These are phyloP conservation scores for Meles meles DNA, from an alignment of 2,113 vertebrate species.

Conservation along the genomic window DNA sequence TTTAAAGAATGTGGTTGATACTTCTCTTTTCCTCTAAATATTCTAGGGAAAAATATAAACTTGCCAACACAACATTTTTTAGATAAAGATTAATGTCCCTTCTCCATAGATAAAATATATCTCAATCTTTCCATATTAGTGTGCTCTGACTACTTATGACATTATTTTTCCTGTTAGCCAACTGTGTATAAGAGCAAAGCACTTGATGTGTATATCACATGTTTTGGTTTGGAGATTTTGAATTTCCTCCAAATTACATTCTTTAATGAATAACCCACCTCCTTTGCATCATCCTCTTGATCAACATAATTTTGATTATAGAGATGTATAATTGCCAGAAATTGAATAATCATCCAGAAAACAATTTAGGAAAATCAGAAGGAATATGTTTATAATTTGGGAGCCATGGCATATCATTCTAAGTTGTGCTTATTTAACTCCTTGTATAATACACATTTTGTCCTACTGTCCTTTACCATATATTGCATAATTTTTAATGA, in stretches of 20 bases:
- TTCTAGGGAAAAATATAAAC: conserved; percentile 58
- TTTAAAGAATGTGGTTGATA: conserved; percentile 78
- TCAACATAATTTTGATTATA: conserved; percentile 25
- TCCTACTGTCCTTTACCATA: neutral
- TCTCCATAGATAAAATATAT: neutral
- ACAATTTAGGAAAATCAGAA: neutral
- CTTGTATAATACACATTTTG: neutral
- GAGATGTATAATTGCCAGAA: neutral
- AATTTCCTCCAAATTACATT: neutral
- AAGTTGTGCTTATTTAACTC: neutral
- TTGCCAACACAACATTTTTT: conserved; percentile 74
- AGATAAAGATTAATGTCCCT: conserved; percentile 70
- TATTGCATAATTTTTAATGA: neutral
- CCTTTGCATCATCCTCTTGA: neutral
- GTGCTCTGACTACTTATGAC: conserved; percentile 35
- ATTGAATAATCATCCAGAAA: conserved; percentile 1
- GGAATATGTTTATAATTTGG: neutral
- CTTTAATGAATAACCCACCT: neutral
- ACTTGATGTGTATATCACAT: neutral
- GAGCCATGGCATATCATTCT: neutral
- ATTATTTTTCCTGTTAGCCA: neutral
- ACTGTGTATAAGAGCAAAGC: neutral
- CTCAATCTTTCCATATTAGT: conserved; percentile 57
- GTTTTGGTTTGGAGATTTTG: conserved; percentile 1
- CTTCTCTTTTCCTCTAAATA: conserved; percentile 74